These are phyloP conservation scores for Malthinus seriepunctatus DNA, from an alignment of 2,888 invertebrate genomes.

Conservation along the genomic window DNA sequence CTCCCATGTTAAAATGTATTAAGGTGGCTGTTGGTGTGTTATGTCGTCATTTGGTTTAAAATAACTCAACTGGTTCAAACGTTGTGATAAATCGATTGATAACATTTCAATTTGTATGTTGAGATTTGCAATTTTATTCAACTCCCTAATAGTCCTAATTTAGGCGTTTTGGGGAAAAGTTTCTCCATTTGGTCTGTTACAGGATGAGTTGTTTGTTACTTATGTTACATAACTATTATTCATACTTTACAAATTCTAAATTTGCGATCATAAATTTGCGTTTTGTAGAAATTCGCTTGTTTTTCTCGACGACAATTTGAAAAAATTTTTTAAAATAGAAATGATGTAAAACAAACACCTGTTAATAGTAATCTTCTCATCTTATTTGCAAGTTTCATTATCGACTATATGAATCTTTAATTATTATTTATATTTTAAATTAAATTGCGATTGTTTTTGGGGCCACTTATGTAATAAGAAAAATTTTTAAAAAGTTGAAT, in stretches of 20 bases:
- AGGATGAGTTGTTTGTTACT: too few relatives aligned
- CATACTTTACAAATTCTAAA: too few relatives aligned
- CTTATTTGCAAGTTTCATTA: constrained; percentile 2
- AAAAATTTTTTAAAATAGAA: constrained; percentile 2
- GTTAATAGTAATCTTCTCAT: neutral
- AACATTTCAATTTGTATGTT: neutral
- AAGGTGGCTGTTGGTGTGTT: constrained; percentile 7
- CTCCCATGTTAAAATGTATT: neutral
- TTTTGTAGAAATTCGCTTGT: neutral
- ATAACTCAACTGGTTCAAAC: constrained; percentile 6
- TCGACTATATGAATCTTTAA: neutral
- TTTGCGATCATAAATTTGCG: neutral
- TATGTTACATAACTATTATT: too few relatives aligned
- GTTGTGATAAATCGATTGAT: constrained; percentile 1
- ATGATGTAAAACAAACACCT: constrained; percentile 2
- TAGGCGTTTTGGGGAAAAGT: neutral
- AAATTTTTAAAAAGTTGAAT: neutral
- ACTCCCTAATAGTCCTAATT: neutral
- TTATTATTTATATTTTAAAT: constrained; percentile 1
- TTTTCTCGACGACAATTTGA: neutral
- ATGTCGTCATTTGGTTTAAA: constrained; percentile 5
- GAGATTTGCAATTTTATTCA: neutral
- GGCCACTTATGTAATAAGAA: neutral
- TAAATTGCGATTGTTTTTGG: too few relatives aligned
- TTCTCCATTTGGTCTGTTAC: neutral